Evolutionary conservation across 2,888 invertebrate species (phyloP), one percentile per base, ranked within the genome.

Genomic region (Hydrotaea cyrtoneurina): DNA sequence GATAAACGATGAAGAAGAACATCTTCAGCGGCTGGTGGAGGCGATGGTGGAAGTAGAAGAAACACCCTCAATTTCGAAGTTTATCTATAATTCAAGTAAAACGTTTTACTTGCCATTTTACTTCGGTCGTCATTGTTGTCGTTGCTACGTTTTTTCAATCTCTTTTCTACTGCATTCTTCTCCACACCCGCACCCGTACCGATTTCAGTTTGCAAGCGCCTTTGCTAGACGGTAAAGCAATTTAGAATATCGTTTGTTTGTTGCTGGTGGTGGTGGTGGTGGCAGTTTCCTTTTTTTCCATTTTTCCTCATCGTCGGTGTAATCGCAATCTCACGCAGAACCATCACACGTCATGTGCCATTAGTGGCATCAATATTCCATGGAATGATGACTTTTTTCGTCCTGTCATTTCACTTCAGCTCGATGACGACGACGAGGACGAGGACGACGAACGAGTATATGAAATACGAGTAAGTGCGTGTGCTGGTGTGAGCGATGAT

Each of bases 291-390:
- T 59, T 23, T 23, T 23, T 26, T 36, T 26, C 46, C 10, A 26
- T 23, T 26, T 62, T 53, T 7, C 21, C 36, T 55, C 64, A 59
- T 23, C 74, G 15, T 74, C 43, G 43, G 23, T 62, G 74, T 62
- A 62, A 74, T 74, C 75, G 50, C 75, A 57, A 57, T 73, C 74
- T 26, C 43, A 62, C 74, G 50, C 64, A 39, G 39, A 53, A 43
- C 66, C 66, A 53, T 53, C 72, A 64, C 62, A 72, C 72, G 50
- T 71, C 71, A 72, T 78, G 77, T 78, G 78, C 78, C 72, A 78
- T 78, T 78, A 78, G 72, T 62, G 62, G 64, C 78, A 73, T 78
- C 72, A 78, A 78, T 78, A 78, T 78, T 78, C 53, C 50, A 78
- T 73, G 39, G 73, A 46, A 59, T 26, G 39, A 62, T 53, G 62